A percentile compares a stretch with the other conserved stretches of the same genome.
phyloP scores from a whole-genome alignment of 2,113 vertebrate genomes.

The Pimephales promelas region DNA sequence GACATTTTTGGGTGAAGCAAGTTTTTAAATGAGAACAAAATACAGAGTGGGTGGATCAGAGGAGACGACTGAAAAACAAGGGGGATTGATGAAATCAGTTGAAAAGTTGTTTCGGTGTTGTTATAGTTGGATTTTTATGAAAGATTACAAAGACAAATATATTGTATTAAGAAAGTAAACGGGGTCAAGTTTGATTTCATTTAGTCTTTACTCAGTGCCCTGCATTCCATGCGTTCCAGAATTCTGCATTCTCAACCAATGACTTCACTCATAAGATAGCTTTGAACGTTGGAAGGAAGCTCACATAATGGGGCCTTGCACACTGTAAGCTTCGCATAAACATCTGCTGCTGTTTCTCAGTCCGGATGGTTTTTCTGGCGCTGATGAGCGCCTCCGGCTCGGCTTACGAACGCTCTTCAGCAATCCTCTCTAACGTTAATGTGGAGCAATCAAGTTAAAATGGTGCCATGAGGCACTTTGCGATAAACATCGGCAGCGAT shows the following conservation, averaged over 20 bases:
- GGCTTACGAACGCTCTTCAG: conserved; percentile 13
- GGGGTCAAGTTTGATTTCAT: background rate
- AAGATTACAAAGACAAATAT: background rate
- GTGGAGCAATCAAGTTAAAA: conserved; percentile 38
- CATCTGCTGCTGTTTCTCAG: conserved; percentile 67
- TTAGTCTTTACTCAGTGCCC: background rate
- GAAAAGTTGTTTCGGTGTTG: background rate
- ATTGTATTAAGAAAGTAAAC: background rate
- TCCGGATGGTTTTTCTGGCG: conserved; percentile 16
- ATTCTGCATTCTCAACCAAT: conserved; percentile 27
- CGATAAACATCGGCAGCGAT: conserved; percentile 22
- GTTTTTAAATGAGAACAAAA: no score
- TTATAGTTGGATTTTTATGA: background rate
- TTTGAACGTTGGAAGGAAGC: conserved; percentile 28
- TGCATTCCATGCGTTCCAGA: conserved; percentile 36
- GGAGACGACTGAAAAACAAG: background rate
- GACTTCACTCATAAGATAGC: conserved; percentile 30
- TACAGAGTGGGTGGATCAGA: background rate
- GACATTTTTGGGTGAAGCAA: no score
- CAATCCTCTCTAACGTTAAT: conserved; percentile 22
- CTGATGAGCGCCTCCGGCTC: conserved; percentile 29
- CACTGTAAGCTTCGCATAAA: conserved; percentile 50
- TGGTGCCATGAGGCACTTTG: conserved; percentile 4
- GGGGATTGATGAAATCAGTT: background rate
- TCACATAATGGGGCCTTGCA: conserved; percentile 10